Evolutionary conservation across 2,113 vertebrate genomes (phyloP).

Genomic region (Chlorodrepanis virens): DNA sequence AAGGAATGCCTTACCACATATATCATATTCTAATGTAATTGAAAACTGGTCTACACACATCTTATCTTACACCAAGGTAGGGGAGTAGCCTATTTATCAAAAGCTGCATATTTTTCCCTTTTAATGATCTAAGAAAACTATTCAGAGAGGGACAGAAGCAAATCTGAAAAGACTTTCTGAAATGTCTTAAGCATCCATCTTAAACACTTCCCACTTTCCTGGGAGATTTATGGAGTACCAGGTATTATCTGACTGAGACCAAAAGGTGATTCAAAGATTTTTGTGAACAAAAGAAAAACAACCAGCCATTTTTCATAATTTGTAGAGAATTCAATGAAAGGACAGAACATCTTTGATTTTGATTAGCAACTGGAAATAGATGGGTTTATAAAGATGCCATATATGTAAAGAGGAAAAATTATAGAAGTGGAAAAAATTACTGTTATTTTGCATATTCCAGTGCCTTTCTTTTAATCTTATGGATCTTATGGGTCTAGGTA

Average conservation of each 20-base stretch:
- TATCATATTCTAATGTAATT: background rate
- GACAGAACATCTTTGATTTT: constrained; percentile 9
- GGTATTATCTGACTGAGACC: background rate
- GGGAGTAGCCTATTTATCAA: background rate
- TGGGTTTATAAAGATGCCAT: background rate
- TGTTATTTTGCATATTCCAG: background rate
- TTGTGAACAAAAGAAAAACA: background rate
- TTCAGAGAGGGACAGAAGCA: background rate
- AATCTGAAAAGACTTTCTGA: background rate
- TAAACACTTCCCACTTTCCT: background rate
- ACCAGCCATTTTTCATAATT: background rate
- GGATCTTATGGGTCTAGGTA: background rate
- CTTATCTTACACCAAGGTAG: background rate
- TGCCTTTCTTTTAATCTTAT: background rate
- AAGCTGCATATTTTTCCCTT: background rate
- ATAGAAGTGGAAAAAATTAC: background rate
- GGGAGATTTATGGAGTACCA: background rate
- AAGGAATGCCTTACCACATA: background rate
- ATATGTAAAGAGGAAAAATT: background rate
- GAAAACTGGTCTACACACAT: background rate
- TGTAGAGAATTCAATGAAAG: background rate
- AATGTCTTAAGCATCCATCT: background rate
- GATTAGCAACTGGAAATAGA: background rate
- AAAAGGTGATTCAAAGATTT: constrained; percentile 6
- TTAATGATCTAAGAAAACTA: background rate